Base-by-base conservation (phyloP, 2,113 vertebrate genomes). In the Casuarius casuarius region DNA sequence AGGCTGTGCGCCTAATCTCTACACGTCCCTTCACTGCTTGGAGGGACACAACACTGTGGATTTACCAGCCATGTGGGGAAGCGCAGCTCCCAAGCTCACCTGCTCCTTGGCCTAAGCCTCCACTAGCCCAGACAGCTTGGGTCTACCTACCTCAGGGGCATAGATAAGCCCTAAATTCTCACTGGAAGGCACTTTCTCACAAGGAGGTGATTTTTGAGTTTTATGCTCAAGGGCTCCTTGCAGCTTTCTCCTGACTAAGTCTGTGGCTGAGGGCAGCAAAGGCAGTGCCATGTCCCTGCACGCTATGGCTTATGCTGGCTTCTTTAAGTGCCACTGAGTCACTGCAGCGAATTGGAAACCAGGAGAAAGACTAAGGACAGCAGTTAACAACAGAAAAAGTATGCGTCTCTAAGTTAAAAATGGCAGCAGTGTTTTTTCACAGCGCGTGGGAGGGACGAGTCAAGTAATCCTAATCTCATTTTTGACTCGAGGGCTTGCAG, bases 371-470 rank as follows among this genome's bases (percentile, higher is more conserved):
- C 8, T 19, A 52, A 38, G 17, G 29, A 31, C 12, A 40, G 12
- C 1, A 1, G 9, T 65, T 61, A 42, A 73, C 20, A 46, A 19
- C 35, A 44, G 26, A 7, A 63, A 33, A 70, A 46, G 11, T 26
- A n/a, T 14, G 20, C 23, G 59, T 42, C 28, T 72, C 35, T 13
- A 54, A 67, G 38, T 31, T 54, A 28, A 83, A 89, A 78, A 54
- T 2, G 3, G 23, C 51, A 93, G 70, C n/a, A 46, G 20, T 46
- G 7, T 2, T 25, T 74, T 83, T 83, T 77, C 20, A 35, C 13
- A 16, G 52, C 2, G 28, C 12, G 2, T 35, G 19, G 7, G 21
- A 2, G 10, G 4, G 14, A 13, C 8, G n/a, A 61, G 67, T 0
- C 0, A 25, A 46, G 62, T 26, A 44, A 66, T 12, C 9, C 38